phyloP scores from a whole-genome alignment of 2,113 vertebrate species.

The Propithecus coquereli region DNA sequence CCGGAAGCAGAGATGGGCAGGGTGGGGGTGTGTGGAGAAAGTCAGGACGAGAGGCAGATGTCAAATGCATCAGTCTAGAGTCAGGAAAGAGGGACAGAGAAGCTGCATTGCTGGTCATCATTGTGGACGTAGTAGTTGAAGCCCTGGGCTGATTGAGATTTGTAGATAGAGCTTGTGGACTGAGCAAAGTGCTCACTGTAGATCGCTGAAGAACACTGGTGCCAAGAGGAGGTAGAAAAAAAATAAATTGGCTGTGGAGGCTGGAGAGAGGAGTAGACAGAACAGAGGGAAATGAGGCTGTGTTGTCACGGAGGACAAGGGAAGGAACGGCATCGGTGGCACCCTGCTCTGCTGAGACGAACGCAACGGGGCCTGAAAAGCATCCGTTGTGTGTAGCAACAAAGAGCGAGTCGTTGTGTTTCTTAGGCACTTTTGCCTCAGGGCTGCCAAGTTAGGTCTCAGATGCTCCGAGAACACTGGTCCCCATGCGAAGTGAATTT shows the following conservation, averaged over 20 bases:
- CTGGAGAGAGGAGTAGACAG: neutral
- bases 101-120: neutral
- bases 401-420: neutral
- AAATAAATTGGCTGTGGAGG: neutral
- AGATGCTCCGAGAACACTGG: neutral
- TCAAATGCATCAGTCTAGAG: neutral
- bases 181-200: neutral
- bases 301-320: neutral
- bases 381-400: neutral
- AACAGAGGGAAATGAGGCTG: neutral
- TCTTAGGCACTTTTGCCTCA: neutral
- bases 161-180: neutral
- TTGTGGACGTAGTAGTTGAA: neutral
- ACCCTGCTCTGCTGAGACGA: neutral
- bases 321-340: rapidly evolving
- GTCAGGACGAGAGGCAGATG: rapidly evolving
- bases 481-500: neutral
- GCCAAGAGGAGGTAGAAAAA: neutral
- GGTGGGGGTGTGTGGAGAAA: neutral
- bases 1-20: neutral
- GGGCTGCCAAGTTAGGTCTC: neutral
- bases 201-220: neutral
- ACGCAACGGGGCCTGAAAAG: neutral
- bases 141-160: neutral
- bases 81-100: neutral